Evolutionary conservation across 1,140 invertebrate genomes (phyloP), one percentile per base, ranked within the genome.

Genomic region (Maconellicoccus hirsutus): DNA sequence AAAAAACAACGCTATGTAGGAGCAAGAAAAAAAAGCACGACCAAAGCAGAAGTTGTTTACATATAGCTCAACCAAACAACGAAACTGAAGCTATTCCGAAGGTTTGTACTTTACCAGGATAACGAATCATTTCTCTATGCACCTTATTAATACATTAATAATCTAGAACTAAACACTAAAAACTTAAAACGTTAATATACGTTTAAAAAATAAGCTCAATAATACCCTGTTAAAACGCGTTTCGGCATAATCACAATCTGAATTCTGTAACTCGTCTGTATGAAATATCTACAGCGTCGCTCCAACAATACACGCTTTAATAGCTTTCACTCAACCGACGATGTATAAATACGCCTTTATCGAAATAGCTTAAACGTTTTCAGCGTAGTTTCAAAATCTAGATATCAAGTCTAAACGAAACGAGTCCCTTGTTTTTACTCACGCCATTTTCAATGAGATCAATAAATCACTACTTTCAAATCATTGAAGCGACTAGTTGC

Each of bases 181-280:
- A 66, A 66, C 61, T 25, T 25, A 66, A 66, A 7, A 66, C 8
- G 16, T 25, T 25, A 23, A 66, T 25, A 23, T 25, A 66, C 21
- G 61, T 25, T 25, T 25, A 66, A 26, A 66, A 66, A 66, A 66
- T 66, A 66, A 66, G 61, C 61, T 66, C 61, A 66, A 66, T 66
- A 66, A 66, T 66, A 66, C 61, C 61, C 61, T 66, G 61, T 66
- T 25, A 66, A 8, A 66, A 66, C 61, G 61, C 61, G 25, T 23
- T 16, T 66, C 61, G 61, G 61, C 61, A 66, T 3, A 66, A 66
- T 66, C 61, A 66, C 61, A 66, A 66, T 59, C 21, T 33, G n/a
- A 8, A 52, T 52, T 52, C 42, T 33, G 42, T 52, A 7, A 38
- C 33, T 38, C 33, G 33, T 38, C 33, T 38, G 14, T 14, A 38